Conservation (phyloP, 2,888 invertebrate genomes). For the Phytoseiulus persimilis region DNA sequence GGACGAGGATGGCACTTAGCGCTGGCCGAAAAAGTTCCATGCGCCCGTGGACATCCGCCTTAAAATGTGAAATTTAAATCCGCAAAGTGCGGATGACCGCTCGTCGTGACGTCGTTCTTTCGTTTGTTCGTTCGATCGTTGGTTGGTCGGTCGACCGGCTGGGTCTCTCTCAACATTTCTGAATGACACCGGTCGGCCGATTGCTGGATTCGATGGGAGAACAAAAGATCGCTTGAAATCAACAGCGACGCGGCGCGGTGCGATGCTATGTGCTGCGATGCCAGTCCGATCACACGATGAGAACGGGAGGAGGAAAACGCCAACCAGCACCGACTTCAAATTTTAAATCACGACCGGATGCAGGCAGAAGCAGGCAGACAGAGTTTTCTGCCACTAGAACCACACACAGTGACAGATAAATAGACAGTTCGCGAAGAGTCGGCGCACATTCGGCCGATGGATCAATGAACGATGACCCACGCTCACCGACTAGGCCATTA, state of each 20-base stretch:
- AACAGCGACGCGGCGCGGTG: not conserved
- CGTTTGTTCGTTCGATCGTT: not conserved
- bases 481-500: not conserved
- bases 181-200: not conserved
- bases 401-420: not conserved
- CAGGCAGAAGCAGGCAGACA: not conserved
- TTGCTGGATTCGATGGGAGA: not conserved
- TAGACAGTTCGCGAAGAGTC: not conserved
- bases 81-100: not conserved
- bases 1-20: not conserved
- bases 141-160: not conserved
- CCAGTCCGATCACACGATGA: not conserved
- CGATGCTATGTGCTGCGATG: not conserved
- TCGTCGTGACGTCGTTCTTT: not conserved
- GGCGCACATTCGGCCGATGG: not conserved
- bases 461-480: not conserved
- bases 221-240: not conserved
- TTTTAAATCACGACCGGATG: slow-evolving; percentile 5
- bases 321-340: not conserved
- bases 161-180: not conserved
- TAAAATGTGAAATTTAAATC: not conserved
- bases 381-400: not conserved
- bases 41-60: not conserved
- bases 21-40: not conserved
- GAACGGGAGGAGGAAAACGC: not conserved